Base-by-base conservation (phyloP, 2,113 vertebrate species). In the Struthio camelus region DNA sequence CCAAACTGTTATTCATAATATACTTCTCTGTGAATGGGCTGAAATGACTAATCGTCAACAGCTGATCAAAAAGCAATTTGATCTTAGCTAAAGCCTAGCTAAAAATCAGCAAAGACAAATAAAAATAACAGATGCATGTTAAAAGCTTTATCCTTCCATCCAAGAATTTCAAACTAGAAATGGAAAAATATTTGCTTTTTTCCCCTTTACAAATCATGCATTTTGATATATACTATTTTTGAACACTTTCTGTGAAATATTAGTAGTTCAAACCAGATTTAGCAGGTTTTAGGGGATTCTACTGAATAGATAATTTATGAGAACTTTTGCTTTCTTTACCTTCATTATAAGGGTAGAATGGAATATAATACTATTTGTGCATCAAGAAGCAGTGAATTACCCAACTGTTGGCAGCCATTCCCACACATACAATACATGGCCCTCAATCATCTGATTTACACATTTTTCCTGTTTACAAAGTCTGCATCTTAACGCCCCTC, bases 241-340 rank as follows among this genome's bases (percentile, higher is more conserved):
- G 95, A 97, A 93, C 58, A 90, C 27, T 36, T 62, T 32, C 76
- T 73, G 75, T 93, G 85, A 96, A 96, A 92, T 93, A 92, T 59
- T 91, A 77, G 58, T 70, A 67, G 25, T 92, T 94, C 93, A 93
- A 96, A 95, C 96, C 30, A 80, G 91, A 97, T 97, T 96, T 96
- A 96, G 80, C 61, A 92, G 76, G 48, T 83, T 96, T 91, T 96
- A 84, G 73, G 11, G 24, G 65, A 95, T 97, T 94, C 78, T 77
- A 92, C 27, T 89, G 85, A 93, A 88, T 27, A 90, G 62, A 69
- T 83, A 85, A 91, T 97, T 95, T 96, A 83, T 82, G 85, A 96
- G 87, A 92, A 84, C 53, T 83, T 95, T 53, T 84, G 62, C n/a
- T 56, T 87, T 92, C 28, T 87, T 94, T 78, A 89, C 76, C 56